Conservation (phyloP, 2,797 vertebrate genomes). For the Limnodromus scolopaceus region DNA sequence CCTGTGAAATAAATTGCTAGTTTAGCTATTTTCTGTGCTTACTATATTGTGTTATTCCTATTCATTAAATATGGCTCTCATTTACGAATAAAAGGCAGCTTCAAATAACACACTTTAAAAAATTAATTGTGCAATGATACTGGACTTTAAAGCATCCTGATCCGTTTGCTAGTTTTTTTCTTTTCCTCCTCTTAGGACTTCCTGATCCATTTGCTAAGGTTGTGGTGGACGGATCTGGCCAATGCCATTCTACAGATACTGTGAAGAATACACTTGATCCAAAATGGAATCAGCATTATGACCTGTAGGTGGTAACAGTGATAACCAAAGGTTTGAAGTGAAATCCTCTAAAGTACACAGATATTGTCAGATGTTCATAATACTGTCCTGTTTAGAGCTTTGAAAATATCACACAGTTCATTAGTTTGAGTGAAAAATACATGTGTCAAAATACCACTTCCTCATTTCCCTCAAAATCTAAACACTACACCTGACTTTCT, state of each 20-base stretch:
- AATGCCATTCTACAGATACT: conserved; percentile 99
- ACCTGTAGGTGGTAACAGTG: conserved; percentile 89
- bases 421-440: background rate
- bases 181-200: conserved; percentile 83
- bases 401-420: background rate
- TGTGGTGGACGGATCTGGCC: conserved; percentile 96
- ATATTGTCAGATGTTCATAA: background rate
- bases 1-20: background rate
- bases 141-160: background rate
- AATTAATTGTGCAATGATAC: background rate
- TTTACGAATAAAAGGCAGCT: background rate
- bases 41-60: background rate
- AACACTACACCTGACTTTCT: background rate
- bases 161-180: background rate
- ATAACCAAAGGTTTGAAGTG: conserved; percentile 67
- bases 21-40: background rate
- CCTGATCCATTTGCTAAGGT: conserved; percentile 98
- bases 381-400: background rate
- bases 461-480: background rate
- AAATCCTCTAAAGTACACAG: conserved; percentile 49
- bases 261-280: conserved; percentile 99
- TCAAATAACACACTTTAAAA: background rate
- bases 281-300: conserved; percentile 99
- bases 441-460: background rate
- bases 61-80: background rate